phyloP scores from a whole-genome alignment of 2,888 invertebrate species.

The Papilio demoleus region DNA sequence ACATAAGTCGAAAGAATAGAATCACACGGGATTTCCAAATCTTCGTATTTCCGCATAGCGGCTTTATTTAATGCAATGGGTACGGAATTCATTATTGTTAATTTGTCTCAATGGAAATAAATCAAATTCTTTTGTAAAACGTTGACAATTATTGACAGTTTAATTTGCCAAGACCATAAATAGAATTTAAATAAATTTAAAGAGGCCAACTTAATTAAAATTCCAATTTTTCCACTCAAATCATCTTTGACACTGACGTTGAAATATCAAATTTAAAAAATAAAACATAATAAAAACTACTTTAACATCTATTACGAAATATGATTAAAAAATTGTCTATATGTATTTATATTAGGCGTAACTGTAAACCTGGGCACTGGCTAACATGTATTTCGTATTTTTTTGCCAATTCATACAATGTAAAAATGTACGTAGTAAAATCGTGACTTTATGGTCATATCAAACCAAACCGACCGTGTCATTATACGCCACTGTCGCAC shows the following conservation, averaged over 20 bases:
- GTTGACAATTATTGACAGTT: not conserved
- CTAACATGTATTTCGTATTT: not conserved
- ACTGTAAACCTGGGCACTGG: not conserved
- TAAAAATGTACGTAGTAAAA: not conserved
- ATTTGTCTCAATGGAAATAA: slow-evolving; percentile 11
- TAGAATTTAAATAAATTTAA: slow-evolving; percentile 20
- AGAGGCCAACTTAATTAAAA: not conserved
- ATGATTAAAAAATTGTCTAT: not conserved
- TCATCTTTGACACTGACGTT: slow-evolving; percentile 1
- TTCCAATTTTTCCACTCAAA: slow-evolving; percentile 1
- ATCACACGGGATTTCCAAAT: slow-evolving; percentile 84
- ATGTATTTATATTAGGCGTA: not conserved
- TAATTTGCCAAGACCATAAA: not conserved
- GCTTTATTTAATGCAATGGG: slow-evolving; percentile 74
- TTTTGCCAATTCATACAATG: not conserved
- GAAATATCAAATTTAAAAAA: slow-evolving; percentile 7
- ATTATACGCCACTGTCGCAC: not conserved
- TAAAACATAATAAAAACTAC: not conserved
- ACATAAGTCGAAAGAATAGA: slow-evolving; percentile 86
- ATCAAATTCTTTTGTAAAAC: not conserved
- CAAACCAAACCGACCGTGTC: not conserved
- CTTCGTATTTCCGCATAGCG: slow-evolving; percentile 82
- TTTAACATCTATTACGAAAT: not conserved
- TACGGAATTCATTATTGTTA: slow-evolving; percentile 67
- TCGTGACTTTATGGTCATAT: not conserved